Conservation (phyloP, 2,797 vertebrate species). For the Otus scops region DNA sequence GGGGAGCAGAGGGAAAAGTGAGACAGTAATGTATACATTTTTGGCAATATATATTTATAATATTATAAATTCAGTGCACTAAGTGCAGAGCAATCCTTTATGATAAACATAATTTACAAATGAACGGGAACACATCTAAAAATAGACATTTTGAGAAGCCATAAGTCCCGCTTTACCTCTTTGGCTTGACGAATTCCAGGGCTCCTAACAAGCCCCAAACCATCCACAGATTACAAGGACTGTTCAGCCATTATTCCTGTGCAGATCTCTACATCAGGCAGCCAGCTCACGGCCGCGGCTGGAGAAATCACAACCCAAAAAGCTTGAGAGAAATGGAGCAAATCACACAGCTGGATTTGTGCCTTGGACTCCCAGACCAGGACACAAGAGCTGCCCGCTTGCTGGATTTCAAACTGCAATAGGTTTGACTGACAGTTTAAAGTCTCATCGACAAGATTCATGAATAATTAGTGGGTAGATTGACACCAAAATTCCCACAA, state of each 20-base stretch:
- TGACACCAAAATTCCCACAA: not conserved
- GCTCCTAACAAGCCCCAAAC: not conserved
- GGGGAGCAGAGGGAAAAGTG: rapidly evolving
- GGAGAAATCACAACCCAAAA: not conserved
- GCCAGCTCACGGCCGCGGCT: rapidly evolving
- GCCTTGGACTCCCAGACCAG: not conserved
- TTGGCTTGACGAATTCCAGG: not conserved
- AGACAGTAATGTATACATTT: not conserved
- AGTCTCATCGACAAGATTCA: not conserved
- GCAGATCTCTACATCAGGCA: not conserved
- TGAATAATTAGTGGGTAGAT: not conserved
- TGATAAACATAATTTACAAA: not conserved
- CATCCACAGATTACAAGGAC: not conserved
- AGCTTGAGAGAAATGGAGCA: not conserved
- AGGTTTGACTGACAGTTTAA: not conserved
- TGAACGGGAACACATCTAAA: not conserved
- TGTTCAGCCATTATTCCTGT: rapidly evolving
- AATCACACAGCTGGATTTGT: not conserved
- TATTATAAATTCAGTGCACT: not conserved
- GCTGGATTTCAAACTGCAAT: not conserved
- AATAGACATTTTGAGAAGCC: not conserved
- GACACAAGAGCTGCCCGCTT: not conserved
- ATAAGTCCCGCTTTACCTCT: not conserved
- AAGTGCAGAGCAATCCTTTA: not conserved
- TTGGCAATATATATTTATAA: not conserved